Base-by-base conservation (phyloP, 2,888 invertebrate genomes). In the Lottia scabra region DNA sequence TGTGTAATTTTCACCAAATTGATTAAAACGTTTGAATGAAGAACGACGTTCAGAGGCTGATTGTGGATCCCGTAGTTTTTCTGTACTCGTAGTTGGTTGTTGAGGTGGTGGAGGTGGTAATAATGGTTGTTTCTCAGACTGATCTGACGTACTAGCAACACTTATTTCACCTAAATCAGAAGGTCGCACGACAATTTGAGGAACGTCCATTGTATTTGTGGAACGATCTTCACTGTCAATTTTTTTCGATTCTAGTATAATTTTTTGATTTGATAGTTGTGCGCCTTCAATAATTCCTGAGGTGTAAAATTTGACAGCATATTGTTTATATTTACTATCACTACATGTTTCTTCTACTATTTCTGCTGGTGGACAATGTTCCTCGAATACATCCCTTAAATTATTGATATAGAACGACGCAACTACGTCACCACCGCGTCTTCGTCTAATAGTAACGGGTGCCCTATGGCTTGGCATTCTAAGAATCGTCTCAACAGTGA, bases 251-350 rank as follows among this genome's bases (percentile, higher is more conserved):
- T 78, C 73, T 19, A 78, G 66, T 1, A 72, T 45, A 4, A 78
- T 78, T 38, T 71, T 66, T 46, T 78, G 78, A 27, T 72, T 73
- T 0, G 74, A 74, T 6, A 78, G 70, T 23, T 75, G 68, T 1
- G 74, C 72, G 1, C 78, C 78, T 30, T 78, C 78, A 8, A 78
- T 62, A 38, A 78, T 74, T 1, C 78, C 78, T 0, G 62, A 69
- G 23, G 74, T 75, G 30, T 67, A 68, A 63, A 78, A 65, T 13
- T 70, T 65, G 19, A 76, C 67, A 27, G 72, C 67, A 63, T 72
- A 74, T 43, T 19, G 45, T n/a, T 46, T n/a, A 2, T 63, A 63
- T 48, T 65, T 70, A 19, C 45, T 45, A 48, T 65, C 65, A 44
- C 19, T 44, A 15, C 43, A n/a, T 15, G 64, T 13, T 10, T 73